A percentile compares a stretch with the other conserved stretches of the same genome.
These are phyloP conservation scores for Gobio occitaniae DNA, from an alignment of 2,797 vertebrate genomes.

Conservation along the genomic window DNA sequence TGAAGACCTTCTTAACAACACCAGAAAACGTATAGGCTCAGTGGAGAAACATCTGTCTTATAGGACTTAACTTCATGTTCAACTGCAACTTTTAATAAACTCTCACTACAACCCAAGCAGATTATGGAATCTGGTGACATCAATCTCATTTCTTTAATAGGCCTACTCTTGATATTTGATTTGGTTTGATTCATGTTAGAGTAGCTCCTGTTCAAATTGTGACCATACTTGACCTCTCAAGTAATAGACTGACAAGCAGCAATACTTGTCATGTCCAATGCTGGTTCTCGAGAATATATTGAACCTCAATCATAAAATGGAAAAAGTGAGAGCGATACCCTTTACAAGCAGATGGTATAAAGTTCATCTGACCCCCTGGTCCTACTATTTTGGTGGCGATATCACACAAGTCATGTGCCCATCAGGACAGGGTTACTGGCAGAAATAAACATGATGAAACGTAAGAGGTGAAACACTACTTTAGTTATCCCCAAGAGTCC, in stretches of 20 bases:
- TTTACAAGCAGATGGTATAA: slow-evolving; percentile 4
- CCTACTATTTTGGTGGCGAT: slow-evolving; percentile 49
- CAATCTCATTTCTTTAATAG: slow-evolving; percentile 7
- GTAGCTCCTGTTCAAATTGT: not conserved
- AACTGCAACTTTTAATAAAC: slow-evolving; percentile 25
- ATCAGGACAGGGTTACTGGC: slow-evolving; percentile 32
- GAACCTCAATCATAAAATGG: not conserved
- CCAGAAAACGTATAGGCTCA: not conserved
- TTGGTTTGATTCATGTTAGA: not conserved
- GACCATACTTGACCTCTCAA: not conserved
- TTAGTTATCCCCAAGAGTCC: not conserved
- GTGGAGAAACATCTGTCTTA: not conserved
- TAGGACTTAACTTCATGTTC: not conserved
- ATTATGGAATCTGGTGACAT: slow-evolving; percentile 39
- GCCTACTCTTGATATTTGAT: not conserved
- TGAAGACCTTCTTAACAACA: not conserved
- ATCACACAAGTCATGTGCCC: slow-evolving; percentile 44
- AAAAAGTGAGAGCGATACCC: not conserved
- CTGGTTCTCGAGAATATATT: not conserved
- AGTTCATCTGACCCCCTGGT: slow-evolving; percentile 1
- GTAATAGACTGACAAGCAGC: not conserved
- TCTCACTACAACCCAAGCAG: slow-evolving; percentile 10
- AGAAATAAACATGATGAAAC: slow-evolving; percentile 20
- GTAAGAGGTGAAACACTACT: not conserved
- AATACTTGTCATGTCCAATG: not conserved